These are phyloP conservation scores for Callipepla californica DNA, from an alignment of 2,113 vertebrate species.

Conservation along the genomic window DNA sequence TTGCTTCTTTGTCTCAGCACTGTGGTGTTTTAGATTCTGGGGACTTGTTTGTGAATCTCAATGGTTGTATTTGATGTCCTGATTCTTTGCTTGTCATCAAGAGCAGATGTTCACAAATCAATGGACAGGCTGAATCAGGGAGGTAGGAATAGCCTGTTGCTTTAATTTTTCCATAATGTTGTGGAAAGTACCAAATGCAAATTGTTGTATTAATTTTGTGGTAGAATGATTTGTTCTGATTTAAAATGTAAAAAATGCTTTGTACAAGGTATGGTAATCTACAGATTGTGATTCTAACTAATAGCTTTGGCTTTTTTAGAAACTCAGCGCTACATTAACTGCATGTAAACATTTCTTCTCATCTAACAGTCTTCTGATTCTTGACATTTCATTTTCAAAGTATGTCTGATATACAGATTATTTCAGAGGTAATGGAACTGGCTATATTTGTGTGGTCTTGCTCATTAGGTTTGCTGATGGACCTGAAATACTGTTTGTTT, in stretches of 20 bases:
- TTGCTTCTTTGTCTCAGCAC: constrained; percentile 70
- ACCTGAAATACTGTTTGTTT: background rate
- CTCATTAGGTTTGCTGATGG: background rate
- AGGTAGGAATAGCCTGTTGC: constrained; percentile 73
- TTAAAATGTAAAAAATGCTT: background rate
- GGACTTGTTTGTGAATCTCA: constrained; percentile 76
- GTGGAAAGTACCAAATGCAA: background rate
- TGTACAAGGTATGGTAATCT: background rate
- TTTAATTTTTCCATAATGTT: constrained; percentile 33
- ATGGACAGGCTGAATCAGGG: constrained; percentile 82
- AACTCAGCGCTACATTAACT: background rate
- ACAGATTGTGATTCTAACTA: constrained; percentile 8
- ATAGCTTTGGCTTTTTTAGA: background rate
- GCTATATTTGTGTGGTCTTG: background rate
- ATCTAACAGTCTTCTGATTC: constrained; percentile 6
- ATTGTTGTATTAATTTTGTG: background rate
- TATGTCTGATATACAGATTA: background rate
- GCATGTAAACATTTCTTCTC: constrained; percentile 30
- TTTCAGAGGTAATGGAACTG: background rate
- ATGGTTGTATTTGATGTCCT: constrained; percentile 72
- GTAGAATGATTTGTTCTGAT: background rate
- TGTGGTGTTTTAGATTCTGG: constrained; percentile 75
- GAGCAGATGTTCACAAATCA: constrained; percentile 69
- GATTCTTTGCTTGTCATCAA: constrained; percentile 76
- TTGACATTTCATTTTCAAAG: background rate